Percentiles rank a stretch among this genome's conserved stretches.
phyloP scores from a whole-genome alignment of 2,113 vertebrate genomes.

The Larimichthys polyactis region DNA sequence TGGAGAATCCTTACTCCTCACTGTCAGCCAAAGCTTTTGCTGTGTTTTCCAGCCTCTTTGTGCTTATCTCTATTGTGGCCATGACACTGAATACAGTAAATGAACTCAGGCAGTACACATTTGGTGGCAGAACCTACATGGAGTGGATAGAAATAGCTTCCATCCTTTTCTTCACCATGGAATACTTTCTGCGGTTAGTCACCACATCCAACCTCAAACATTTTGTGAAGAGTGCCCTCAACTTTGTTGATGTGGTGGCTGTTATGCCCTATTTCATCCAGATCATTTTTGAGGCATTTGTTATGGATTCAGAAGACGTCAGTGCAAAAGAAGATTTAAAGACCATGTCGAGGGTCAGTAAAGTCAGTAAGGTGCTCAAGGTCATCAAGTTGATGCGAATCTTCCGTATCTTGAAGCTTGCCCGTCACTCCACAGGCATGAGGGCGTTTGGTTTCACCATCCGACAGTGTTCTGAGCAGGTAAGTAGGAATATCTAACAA shows the following conservation, averaged over 20 bases:
- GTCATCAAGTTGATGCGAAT: slow-evolving; percentile 93
- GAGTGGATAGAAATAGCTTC: slow-evolving; percentile 88
- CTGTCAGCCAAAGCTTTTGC: slow-evolving; percentile 89
- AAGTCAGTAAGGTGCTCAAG: slow-evolving; percentile 93
- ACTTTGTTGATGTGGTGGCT: slow-evolving; percentile 90
- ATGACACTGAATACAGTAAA: slow-evolving; percentile 92
- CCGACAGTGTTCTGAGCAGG: slow-evolving; percentile 93
- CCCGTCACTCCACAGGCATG: slow-evolving; percentile 92
- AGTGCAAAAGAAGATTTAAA: slow-evolving; percentile 88
- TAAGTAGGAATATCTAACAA: slow-evolving; percentile 49
- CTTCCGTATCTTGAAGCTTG: slow-evolving; percentile 93
- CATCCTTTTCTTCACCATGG: slow-evolving; percentile 90
- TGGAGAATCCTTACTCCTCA: slow-evolving; percentile 92
- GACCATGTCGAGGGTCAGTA: slow-evolving; percentile 89
- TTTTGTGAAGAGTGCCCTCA: slow-evolving; percentile 89
- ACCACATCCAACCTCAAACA: slow-evolving; percentile 87
- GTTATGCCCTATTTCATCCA: slow-evolving; percentile 94
- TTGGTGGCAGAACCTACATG: slow-evolving; percentile 87
- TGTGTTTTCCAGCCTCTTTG: slow-evolving; percentile 90
- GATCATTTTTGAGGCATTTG: slow-evolving; percentile 87
- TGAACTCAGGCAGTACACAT: slow-evolving; percentile 85
- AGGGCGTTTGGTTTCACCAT: slow-evolving; percentile 93
- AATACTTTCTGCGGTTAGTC: slow-evolving; percentile 88
- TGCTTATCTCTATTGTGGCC: slow-evolving; percentile 91
- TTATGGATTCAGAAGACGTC: slow-evolving; percentile 79